Evolutionary conservation across 2,888 invertebrate genomes (phyloP).

Genomic region (Lypha dubia): DNA sequence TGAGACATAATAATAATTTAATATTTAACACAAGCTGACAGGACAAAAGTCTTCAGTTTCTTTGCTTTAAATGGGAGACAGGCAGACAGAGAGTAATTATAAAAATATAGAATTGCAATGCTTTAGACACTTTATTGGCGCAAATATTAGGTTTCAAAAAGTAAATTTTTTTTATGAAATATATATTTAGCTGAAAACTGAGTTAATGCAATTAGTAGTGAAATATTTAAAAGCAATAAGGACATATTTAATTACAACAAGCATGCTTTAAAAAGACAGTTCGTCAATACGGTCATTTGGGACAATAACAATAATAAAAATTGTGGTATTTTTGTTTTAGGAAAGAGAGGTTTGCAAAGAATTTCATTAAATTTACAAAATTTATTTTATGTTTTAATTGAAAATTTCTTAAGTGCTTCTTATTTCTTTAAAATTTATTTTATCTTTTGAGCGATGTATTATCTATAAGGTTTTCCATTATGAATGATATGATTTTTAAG

Average conservation of each 20-base stretch:
- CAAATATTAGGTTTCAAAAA: slow-evolving; percentile 22
- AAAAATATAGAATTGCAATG: not conserved
- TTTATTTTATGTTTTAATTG: too few species aligned
- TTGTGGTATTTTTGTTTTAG: too few species aligned
- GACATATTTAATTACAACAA: not conserved
- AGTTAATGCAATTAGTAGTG: not conserved
- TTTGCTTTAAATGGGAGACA: not conserved
- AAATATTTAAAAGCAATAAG: not conserved
- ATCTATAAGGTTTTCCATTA: too few species aligned
- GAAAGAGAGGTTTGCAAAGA: too few species aligned
- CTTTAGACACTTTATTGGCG: slow-evolving; percentile 20
- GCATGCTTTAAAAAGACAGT: not conserved
- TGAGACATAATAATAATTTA: slow-evolving; percentile 35
- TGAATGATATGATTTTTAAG: too few species aligned
- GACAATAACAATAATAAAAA: not conserved
- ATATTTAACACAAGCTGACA: slow-evolving; percentile 43
- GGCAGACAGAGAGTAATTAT: slow-evolving; percentile 4
- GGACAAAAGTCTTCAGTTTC: not conserved
- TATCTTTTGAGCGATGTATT: too few species aligned
- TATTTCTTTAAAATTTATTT: too few species aligned
- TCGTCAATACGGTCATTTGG: not conserved
- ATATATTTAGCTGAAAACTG: slow-evolving; percentile 1
- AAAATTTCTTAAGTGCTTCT: too few species aligned
- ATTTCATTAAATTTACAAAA: too few species aligned
- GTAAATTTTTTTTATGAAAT: not conserved